Base-by-base conservation (phyloP, 2,113 vertebrate species). In the Nothoprocta perdicaria region DNA sequence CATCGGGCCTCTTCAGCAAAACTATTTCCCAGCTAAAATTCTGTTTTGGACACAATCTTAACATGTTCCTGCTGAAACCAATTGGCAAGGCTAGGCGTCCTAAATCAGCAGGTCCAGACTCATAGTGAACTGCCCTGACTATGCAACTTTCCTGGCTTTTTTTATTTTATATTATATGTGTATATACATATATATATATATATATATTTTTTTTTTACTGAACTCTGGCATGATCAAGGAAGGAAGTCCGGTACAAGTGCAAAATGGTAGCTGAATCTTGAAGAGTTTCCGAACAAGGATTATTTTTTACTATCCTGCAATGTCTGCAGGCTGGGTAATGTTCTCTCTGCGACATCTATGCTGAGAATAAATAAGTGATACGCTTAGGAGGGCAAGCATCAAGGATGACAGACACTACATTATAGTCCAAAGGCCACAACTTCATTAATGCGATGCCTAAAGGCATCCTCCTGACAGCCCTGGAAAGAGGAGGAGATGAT, bases 401-500 rank as follows among this genome's bases (percentile, higher is more conserved):
- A 65, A 52, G 0, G 3, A 94, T 77, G 92, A 89, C 89, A 91
- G 41, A 65, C 90, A 62, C 52, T 48, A 88, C 33, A 9, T 52
- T 35, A 87, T 89, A 89, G 84, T 68, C 95, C 83, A 89, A 92
- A 90, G 87, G 87, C 87, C 87, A 91, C 89, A 92, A 78, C 73
- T 91, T 96, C 89, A 95, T 96, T 94, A 94, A 83, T 83, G 92
- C 24, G 19, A 75, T 19, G 76, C 94, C 94, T 93, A 61, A 93
- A 92, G 95, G 76, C 91, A 87, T 83, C 46, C 15, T 91, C 79
- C 68, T 91, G 82, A 87, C 40, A 89, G 84, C 43, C 0, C 14
- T 57, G 76, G 89, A 84, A 95, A 91, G 63, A 67, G 65, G n/a
- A 95, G 87, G 89, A 93, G 89, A 87, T 81, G 87, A 75, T 89